Evolutionary conservation across 92 coral and sea anemone genomes (phyloP).

Genomic region (Epizoanthus ramosus): DNA sequence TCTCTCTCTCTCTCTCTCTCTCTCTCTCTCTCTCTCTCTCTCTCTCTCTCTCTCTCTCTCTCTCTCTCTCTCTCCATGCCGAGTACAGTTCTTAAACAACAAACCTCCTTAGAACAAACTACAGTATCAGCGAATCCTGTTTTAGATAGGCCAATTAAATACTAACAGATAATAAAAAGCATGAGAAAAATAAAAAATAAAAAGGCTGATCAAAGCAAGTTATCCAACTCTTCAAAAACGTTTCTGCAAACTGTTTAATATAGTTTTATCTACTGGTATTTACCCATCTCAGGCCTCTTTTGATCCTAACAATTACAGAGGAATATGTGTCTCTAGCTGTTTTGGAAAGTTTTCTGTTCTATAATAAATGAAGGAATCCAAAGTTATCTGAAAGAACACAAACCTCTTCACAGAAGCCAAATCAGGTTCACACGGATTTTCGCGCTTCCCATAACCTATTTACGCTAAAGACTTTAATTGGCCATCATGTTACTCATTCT

Average conservation of each 20-base stretch:
- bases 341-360: background rate
- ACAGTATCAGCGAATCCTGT: too few relatives aligned
- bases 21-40: too few relatives aligned
- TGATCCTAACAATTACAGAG: background rate
- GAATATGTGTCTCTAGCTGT: background rate
- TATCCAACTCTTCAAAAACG: slow-evolving; percentile 4
- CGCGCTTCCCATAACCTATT: too few relatives aligned
- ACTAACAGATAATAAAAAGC: too few relatives aligned
- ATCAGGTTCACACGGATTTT: background rate
- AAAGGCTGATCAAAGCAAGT: slow-evolving; percentile 12
- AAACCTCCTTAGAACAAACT: too few relatives aligned
- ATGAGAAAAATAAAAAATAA: background rate
- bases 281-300: background rate
- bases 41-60: too few relatives aligned
- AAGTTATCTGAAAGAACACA: background rate
- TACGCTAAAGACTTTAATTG: too few relatives aligned
- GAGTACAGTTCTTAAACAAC: too few relatives aligned
- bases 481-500: too few relatives aligned
- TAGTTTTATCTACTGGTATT: background rate
- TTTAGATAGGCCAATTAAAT: too few relatives aligned
- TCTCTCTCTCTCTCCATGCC: too few relatives aligned
- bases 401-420: background rate
- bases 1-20: too few relatives aligned
- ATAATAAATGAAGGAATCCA: background rate
- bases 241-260: background rate